These are phyloP conservation scores for Calliopsis andreniformis DNA, from an alignment of 1,140 invertebrate species.

Conservation along the genomic window DNA sequence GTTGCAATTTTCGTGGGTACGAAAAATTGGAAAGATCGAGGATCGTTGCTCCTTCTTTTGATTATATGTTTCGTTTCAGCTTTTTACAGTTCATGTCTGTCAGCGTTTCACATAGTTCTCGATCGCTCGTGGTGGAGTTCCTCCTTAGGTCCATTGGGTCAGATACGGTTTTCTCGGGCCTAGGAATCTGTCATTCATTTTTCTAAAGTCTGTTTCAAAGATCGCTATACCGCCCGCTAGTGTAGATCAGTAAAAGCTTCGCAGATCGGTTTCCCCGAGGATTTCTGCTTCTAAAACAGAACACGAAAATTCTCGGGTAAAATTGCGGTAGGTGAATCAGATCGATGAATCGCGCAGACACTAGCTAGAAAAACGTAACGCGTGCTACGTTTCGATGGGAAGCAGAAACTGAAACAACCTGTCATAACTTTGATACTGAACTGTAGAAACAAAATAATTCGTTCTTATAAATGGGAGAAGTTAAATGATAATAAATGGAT, in stretches of 20 bases:
- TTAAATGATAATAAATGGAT: no score
- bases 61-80: slow-evolving; percentile 48
- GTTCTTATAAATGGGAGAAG: no score
- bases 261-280: slow-evolving; percentile 79
- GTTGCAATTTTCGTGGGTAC: background rate
- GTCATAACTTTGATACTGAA: background rate
- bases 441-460: background rate
- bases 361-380: background rate
- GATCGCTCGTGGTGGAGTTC: slow-evolving; percentile 72
- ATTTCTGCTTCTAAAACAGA: slow-evolving; percentile 80
- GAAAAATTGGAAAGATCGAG: slow-evolving; percentile 71
- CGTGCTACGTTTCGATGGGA: background rate
- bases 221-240: slow-evolving; percentile 64
- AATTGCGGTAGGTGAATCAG: slow-evolving; percentile 44
- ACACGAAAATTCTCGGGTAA: slow-evolving; percentile 63
- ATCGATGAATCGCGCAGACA: slow-evolving; percentile 14
- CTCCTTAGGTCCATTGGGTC: slow-evolving; percentile 64
- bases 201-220: slow-evolving; percentile 48
- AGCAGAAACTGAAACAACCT: background rate
- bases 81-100: slow-evolving; percentile 51
- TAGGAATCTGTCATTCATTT: slow-evolving; percentile 52
- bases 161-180: slow-evolving; percentile 60
- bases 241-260: slow-evolving; percentile 80
- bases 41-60: slow-evolving; percentile 58
- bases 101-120: slow-evolving; percentile 58